Evolutionary conservation across 2,113 vertebrate genomes (phyloP).

Genomic region (Alethe diademata): DNA sequence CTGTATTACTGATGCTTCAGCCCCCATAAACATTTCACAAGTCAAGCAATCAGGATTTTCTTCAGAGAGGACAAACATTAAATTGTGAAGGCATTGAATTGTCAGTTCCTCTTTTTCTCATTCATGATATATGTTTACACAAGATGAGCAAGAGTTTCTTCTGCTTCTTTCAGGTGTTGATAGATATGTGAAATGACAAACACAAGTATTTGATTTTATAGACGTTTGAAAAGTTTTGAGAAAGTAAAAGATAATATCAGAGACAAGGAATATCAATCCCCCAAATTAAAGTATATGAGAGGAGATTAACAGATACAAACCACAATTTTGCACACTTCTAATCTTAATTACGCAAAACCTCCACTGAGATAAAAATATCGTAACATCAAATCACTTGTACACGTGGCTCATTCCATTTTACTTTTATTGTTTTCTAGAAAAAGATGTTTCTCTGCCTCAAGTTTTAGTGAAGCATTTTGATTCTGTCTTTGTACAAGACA

Average conservation of each 20-base stretch:
- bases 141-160: not conserved
- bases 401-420: not conserved
- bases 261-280: not conserved
- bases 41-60: not conserved
- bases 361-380: not conserved
- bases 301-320: not conserved
- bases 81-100: not conserved
- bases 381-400: not conserved
- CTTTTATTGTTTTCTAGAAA: not conserved
- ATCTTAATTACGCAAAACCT: not conserved
- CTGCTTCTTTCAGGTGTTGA: not conserved
- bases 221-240: not conserved
- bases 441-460: not conserved
- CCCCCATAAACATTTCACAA: not conserved
- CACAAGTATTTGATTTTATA: not conserved
- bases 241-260: not conserved
- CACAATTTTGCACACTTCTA: not conserved
- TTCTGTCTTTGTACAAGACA: not conserved
- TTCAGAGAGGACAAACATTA: not conserved
- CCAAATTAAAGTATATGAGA: not conserved
- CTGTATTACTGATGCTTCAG: not conserved
- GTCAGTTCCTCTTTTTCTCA: not conserved
- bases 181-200: not conserved
- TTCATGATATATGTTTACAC: not conserved
- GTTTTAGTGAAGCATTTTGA: not conserved